phyloP scores from a whole-genome alignment of 2,888 invertebrate genomes.

The Anorthoa munda region DNA sequence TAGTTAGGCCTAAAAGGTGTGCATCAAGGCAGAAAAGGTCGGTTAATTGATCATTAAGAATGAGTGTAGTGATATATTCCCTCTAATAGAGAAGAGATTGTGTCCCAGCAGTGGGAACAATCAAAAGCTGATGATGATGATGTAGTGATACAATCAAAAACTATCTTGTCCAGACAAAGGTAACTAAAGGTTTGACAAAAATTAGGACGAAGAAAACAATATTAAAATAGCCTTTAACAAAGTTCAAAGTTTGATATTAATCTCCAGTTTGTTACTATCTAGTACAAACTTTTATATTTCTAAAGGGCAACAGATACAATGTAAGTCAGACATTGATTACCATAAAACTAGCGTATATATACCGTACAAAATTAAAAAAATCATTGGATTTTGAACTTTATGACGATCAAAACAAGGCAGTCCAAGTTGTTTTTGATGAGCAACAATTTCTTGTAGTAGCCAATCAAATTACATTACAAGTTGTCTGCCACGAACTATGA shows the following conservation, averaged over 20 bases:
- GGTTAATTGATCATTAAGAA: background rate
- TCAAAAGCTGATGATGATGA: no score
- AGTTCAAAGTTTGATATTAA: background rate
- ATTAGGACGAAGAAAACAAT: background rate
- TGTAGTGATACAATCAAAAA: background rate
- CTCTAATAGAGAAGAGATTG: no score
- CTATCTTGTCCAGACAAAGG: background rate
- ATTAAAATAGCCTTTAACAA: slow-evolving; percentile 18
- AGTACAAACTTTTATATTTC: slow-evolving; percentile 25
- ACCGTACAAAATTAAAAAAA: background rate
- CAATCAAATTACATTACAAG: slow-evolving; percentile 42
- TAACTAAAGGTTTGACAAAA: slow-evolving; percentile 4
- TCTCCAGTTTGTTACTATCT: slow-evolving; percentile 6
- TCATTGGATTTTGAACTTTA: slow-evolving; percentile 20
- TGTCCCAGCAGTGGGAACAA: no score
- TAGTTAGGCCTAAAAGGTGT: background rate
- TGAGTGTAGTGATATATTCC: background rate
- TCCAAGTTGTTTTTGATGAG: background rate
- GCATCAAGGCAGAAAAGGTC: no score
- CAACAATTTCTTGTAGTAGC: background rate
- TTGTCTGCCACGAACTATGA: slow-evolving; percentile 36
- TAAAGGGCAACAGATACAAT: slow-evolving; percentile 20
- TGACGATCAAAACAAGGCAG: background rate
- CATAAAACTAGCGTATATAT: background rate
- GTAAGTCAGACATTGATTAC: slow-evolving; percentile 20